Percentiles rank a stretch among this genome's conserved stretches.
phyloP scores from a whole-genome alignment of 2,113 vertebrate genomes.

The Arizona elegans region DNA sequence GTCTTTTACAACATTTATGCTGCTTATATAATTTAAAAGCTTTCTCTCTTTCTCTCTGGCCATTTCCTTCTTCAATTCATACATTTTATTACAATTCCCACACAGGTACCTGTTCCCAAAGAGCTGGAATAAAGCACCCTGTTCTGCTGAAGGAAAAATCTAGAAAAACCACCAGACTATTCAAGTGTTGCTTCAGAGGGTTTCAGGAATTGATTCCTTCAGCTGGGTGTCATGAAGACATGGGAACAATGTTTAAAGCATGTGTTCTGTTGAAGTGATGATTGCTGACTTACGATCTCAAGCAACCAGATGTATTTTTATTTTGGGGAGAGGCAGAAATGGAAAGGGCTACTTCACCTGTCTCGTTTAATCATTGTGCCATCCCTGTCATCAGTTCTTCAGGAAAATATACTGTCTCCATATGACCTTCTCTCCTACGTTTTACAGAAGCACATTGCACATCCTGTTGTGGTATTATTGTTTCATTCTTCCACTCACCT shows the following conservation, averaged over 20 bases:
- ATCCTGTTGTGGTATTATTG: slow-evolving; percentile 23
- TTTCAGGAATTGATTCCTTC: slow-evolving; percentile 55
- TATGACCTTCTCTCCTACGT: slow-evolving; percentile 56
- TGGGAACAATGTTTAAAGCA: slow-evolving; percentile 43
- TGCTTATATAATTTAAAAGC: not conserved
- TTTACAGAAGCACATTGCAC: slow-evolving; percentile 23
- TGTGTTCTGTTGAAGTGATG: not conserved
- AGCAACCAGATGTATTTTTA: slow-evolving; percentile 39
- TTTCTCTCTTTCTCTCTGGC: not conserved
- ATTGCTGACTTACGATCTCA: not conserved
- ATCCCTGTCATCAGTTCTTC: slow-evolving; percentile 45
- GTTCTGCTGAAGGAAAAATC: slow-evolving; percentile 44
- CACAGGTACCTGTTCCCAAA: slow-evolving; percentile 90
- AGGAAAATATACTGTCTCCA: slow-evolving; percentile 51
- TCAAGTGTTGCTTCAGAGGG: slow-evolving; percentile 39
- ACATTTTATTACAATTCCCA: slow-evolving; percentile 21
- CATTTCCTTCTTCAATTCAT: not conserved
- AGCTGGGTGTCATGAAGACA: slow-evolving; percentile 46
- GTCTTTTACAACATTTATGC: not conserved
- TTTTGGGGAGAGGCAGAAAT: slow-evolving; percentile 31
- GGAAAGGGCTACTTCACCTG: slow-evolving; percentile 46
- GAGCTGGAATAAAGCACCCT: slow-evolving; percentile 74
- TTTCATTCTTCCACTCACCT: slow-evolving; percentile 25
- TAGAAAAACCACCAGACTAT: slow-evolving; percentile 32
- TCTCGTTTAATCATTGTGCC: slow-evolving; percentile 48